Base-by-base conservation (phyloP, 1,140 invertebrate genomes). In the Heliconius hewitsoni region DNA sequence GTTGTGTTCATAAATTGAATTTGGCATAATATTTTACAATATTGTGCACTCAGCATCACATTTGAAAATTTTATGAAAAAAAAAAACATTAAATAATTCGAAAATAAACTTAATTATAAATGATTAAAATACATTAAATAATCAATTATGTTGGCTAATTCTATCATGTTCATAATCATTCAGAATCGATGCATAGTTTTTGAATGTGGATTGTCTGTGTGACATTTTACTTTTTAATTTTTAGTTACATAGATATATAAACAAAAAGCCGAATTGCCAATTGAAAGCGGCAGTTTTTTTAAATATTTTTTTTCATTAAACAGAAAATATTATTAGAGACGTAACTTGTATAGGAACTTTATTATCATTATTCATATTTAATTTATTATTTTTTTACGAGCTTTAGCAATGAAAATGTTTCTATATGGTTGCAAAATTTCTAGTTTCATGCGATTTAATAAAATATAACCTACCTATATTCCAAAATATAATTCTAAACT, bases 121-220 rank as follows among this genome's bases (percentile, higher is more conserved):
- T 23, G 8, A 9, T 52, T 52, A 2, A 19, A 52, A 57, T 57
- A 57, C 8, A 57, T 23, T n/a, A 57, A 57, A 23, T 57, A 52
- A 52, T 18, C 16, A 52, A 8, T n/a, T 57, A 3, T 57, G 0
- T 57, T 57, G 18, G 19, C 18, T 57, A 8, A n/a, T 57, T 57
- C 23, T 23, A 23, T 57, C 55, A 57, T 57, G 11, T n/a, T 66
- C 60, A 60, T 57, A 66, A 2, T 30, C 8, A 11, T 27, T 60
- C 57, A 60, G 18, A 5, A 3, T 77, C 71, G n/a, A 50, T 71
- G 8, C 23, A 2, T 57, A 30, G 60, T 30, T 27, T 66, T 66
- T 66, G 60, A 66, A 16, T 66, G 23, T 27, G 60, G 23, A 66
- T 66, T 66, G 60, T 66, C 60, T 66, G 23, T 66, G 23, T 66